Evolutionary conservation across 2,113 vertebrate genomes (phyloP).

Genomic region (Saguinus midas): DNA sequence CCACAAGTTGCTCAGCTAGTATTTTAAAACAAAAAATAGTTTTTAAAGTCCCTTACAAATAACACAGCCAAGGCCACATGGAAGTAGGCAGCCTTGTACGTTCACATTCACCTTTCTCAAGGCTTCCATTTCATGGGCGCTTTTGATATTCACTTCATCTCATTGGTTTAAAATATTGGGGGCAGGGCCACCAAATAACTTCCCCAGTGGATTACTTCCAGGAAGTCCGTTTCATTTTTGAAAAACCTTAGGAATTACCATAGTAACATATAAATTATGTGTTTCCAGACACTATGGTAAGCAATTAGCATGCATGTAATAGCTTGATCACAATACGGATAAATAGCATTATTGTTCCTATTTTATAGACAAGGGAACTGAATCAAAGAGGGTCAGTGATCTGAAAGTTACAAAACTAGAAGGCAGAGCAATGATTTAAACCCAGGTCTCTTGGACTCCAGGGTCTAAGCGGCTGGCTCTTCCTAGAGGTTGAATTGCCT

Average conservation of each 20-base stretch:
- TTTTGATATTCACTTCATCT: background rate
- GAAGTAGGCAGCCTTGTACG: background rate
- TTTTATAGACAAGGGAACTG: background rate
- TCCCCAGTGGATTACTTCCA: background rate
- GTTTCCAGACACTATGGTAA: background rate
- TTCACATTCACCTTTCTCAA: background rate
- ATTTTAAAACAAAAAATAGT: background rate
- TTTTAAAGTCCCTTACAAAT: background rate
- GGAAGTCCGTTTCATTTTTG: background rate
- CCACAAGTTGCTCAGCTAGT: background rate
- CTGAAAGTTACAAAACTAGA: background rate
- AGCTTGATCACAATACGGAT: background rate
- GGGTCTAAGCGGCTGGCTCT: background rate
- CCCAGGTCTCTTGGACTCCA: background rate
- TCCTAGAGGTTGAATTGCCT: background rate
- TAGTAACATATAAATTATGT: background rate
- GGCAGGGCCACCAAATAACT: background rate
- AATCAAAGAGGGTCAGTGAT: background rate
- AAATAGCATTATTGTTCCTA: background rate
- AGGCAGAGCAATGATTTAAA: background rate
- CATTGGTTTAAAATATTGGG: background rate
- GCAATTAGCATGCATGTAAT: no score
- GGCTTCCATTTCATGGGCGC: background rate
- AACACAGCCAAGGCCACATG: background rate
- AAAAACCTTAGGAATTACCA: background rate